These are phyloP conservation scores for Aurelia sp. DNA, from an alignment of 30 jellyfish, hydroid and myxozoan genomes.

Conservation along the genomic window DNA sequence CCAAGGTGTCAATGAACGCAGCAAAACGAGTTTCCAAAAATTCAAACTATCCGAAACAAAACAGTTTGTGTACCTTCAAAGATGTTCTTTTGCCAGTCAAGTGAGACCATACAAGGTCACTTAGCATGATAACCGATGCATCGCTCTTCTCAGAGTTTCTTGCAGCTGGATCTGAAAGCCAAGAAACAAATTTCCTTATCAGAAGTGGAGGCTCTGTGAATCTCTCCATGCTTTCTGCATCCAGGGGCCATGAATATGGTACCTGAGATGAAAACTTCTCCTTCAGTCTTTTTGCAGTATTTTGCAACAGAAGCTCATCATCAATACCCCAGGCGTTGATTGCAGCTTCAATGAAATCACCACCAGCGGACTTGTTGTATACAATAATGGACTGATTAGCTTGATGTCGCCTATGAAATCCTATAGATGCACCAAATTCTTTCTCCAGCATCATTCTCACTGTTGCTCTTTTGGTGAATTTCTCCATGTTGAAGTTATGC, in stretches of 20 bases:
- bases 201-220: too few species aligned
- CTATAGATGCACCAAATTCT: slow-evolving; percentile 12
- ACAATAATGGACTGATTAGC: slow-evolving; percentile 6
- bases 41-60: too few species aligned
- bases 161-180: too few species aligned
- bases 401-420: slow-evolving; percentile 14
- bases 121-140: too few species aligned
- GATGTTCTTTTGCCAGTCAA: too few species aligned
- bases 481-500: too few species aligned
- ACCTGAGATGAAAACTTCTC: background rate
- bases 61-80: too few species aligned
- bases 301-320: slow-evolving; percentile 8
- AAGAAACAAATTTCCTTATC: too few species aligned
- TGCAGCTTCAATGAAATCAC: slow-evolving; percentile 16
- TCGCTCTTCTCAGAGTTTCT: too few species aligned
- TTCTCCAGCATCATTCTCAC: slow-evolving; percentile 7
- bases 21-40: too few species aligned
- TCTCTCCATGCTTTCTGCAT: background rate
- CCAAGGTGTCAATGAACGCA: too few species aligned
- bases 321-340: slow-evolving; percentile 33
- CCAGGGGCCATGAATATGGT: slow-evolving; percentile 3
- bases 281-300: background rate
- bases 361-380: slow-evolving; percentile 19
- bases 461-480: background rate
- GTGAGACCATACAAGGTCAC: too few species aligned